These are phyloP conservation scores for Eretmochelys imbricata DNA, from an alignment of 2,113 vertebrate genomes.

Conservation along the genomic window DNA sequence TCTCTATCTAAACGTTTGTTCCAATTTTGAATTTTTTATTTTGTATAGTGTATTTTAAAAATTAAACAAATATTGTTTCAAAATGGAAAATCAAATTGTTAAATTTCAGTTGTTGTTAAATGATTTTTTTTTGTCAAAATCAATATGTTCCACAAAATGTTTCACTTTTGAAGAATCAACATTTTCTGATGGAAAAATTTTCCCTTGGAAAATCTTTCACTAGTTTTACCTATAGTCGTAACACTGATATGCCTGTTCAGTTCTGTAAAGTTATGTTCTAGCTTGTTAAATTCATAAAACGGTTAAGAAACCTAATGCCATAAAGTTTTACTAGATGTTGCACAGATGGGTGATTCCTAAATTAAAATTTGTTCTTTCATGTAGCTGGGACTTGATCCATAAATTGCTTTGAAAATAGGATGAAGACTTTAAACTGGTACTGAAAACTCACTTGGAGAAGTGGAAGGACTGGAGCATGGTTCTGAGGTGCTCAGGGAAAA, in stretches of 20 bases:
- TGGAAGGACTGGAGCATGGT: slow-evolving; percentile 8
- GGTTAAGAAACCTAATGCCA: not conserved
- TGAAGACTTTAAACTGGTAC: not conserved
- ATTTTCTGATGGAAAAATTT: not conserved
- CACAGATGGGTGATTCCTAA: not conserved
- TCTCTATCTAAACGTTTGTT: no score
- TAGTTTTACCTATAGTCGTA: not conserved
- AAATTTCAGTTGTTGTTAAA: not conserved
- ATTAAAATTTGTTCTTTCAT: not conserved
- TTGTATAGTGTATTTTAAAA: no score
- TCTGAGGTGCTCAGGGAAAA: not conserved
- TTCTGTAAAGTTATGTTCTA: not conserved
- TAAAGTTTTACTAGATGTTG: not conserved
- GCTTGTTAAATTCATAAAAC: not conserved
- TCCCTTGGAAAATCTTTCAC: not conserved
- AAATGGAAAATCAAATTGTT: not conserved
- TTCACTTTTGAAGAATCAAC: not conserved
- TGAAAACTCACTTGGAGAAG: not conserved
- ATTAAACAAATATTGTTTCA: not conserved
- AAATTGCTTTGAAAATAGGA: not conserved
- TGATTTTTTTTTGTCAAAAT: not conserved
- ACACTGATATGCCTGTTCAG: not conserved
- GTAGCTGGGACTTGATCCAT: not conserved
- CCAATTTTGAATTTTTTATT: no score
- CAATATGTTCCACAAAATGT: not conserved